These are phyloP conservation scores for Falco biarmicus DNA, from an alignment of 2,797 vertebrate genomes.

Conservation along the genomic window DNA sequence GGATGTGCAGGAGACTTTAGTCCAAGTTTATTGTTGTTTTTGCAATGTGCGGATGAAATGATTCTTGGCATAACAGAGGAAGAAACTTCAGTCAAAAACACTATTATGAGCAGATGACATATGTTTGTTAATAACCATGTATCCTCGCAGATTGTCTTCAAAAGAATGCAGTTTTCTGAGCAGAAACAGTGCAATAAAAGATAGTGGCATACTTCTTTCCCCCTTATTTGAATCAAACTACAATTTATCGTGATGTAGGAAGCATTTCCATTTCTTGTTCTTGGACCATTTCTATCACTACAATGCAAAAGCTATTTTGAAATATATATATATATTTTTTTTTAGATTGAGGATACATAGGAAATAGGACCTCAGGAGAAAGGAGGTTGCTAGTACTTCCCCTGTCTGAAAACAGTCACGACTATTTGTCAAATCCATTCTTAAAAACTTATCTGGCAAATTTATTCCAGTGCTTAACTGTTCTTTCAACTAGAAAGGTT, in stretches of 20 bases:
- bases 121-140: background rate
- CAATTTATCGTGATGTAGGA: background rate
- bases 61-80: background rate
- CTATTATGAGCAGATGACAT: background rate
- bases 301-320: background rate
- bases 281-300: background rate
- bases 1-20: background rate
- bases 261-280: background rate
- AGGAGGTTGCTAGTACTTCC: background rate
- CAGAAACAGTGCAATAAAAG: background rate
- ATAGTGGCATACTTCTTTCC: background rate
- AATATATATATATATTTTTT: background rate
- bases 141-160: background rate
- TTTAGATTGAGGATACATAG: background rate
- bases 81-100: background rate
- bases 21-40: constrained; percentile 37
- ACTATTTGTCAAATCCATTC: background rate
- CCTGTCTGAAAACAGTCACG: background rate
- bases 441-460: background rate
- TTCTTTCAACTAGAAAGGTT: background rate
- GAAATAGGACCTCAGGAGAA: background rate
- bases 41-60: constrained; percentile 3
- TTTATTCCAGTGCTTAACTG: background rate
- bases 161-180: background rate
- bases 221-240: background rate